phyloP scores from a whole-genome alignment of 2,113 vertebrate species.

The Oriolus oriolus region DNA sequence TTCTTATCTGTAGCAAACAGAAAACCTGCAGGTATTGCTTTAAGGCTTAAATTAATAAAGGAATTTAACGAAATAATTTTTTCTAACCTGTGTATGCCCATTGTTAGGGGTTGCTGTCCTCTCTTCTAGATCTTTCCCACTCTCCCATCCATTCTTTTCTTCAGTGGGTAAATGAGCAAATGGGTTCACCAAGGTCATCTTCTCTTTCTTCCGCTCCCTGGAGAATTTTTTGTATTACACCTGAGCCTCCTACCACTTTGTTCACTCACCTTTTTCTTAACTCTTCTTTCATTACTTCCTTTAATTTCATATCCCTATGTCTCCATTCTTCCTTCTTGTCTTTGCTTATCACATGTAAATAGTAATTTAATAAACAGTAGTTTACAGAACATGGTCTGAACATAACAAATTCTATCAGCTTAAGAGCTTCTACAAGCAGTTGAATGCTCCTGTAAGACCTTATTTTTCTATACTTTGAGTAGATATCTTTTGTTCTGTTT shows the following conservation, averaged over 20 bases:
- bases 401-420: neutral
- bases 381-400: neutral
- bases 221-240: neutral
- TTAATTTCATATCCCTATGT: neutral
- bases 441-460: neutral
- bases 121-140: neutral
- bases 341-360: neutral
- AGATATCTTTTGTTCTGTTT: neutral
- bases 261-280: neutral
- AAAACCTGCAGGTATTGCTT: neutral
- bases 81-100: neutral
- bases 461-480: neutral
- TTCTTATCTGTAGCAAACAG: neutral
- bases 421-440: neutral
- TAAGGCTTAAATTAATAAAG: neutral
- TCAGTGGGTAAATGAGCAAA: neutral
- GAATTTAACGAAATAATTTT: neutral
- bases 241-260: neutral
- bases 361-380: neutral
- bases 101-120: neutral
- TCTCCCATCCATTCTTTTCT: neutral
- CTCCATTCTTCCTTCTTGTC: neutral
- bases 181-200: neutral
- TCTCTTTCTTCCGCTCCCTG: neutral
- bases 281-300: neutral